Evolutionary conservation across 2,888 invertebrate genomes (phyloP).

Genomic region (Cetonia aurata): DNA sequence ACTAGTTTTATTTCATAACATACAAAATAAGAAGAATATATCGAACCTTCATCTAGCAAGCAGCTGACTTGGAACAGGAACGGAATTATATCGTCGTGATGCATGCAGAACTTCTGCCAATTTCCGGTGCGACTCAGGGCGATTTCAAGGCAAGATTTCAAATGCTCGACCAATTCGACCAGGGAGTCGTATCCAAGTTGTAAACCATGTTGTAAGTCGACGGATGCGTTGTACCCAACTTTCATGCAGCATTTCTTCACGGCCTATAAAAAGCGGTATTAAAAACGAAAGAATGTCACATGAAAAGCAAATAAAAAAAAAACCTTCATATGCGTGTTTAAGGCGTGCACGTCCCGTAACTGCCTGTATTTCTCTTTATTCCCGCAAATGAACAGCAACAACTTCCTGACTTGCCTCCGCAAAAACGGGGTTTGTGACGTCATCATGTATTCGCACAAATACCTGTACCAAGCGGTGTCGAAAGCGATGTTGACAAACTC

Average conservation of each 20-base stretch:
- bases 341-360: conserved; percentile 91
- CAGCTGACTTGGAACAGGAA: conserved; percentile 89
- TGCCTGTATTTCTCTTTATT: conserved; percentile 96
- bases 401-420: conserved; percentile 91
- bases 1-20: not conserved
- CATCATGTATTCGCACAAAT: conserved; percentile 96
- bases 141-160: conserved; percentile 94
- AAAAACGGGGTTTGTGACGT: conserved; percentile 90
- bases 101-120: conserved; percentile 92
- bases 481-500: conserved; percentile 68
- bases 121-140: conserved; percentile 92
- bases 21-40: not conserved
- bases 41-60: conserved; percentile 82
- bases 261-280: conserved; percentile 60
- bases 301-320: no score
- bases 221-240: conserved; percentile 68
- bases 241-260: conserved; percentile 70
- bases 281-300: no score
- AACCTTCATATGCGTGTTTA: conserved; percentile 88
- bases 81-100: conserved; percentile 81
- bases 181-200: conserved; percentile 87
- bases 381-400: conserved; percentile 92
- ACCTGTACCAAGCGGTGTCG: conserved; percentile 80
- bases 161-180: conserved; percentile 94
- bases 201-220: conserved; percentile 67